Percentiles rank a stretch among this genome's conserved stretches.
phyloP scores from a whole-genome alignment of 2,888 invertebrate species.

The Troides oblongomaculatus region DNA sequence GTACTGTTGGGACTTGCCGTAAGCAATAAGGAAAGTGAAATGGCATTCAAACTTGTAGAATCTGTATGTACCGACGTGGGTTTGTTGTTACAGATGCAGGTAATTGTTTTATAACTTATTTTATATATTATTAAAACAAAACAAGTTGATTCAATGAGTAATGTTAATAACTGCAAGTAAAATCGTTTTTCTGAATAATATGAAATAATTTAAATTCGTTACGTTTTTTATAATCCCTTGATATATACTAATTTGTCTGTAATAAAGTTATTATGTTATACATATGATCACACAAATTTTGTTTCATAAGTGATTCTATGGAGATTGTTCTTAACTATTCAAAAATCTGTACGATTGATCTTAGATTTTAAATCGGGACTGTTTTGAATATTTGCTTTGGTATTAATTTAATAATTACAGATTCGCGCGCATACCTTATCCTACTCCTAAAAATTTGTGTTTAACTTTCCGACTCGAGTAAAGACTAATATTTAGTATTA shows the following conservation, averaged over 20 bases:
- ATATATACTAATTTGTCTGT: too few species aligned
- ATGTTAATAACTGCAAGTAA: neutral
- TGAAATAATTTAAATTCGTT: neutral
- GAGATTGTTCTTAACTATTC: neutral
- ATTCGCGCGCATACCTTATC: too few species aligned
- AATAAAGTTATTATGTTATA: too few species aligned
- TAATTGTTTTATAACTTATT: neutral
- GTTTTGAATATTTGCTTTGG: too few species aligned
- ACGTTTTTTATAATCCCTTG: neutral
- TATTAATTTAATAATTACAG: too few species aligned
- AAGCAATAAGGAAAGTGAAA: neutral
- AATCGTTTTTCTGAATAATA: neutral
- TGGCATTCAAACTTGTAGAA: slow-evolving; percentile 14
- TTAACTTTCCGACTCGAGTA: too few species aligned
- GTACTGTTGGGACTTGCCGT: slow-evolving; percentile 12
- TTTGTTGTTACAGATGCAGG: slow-evolving; percentile 26
- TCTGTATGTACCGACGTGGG: slow-evolving; percentile 17
- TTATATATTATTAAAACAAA: neutral
- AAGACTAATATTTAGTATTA: too few species aligned
- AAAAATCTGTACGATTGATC: neutral
- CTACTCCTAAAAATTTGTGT: too few species aligned
- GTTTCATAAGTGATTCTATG: too few species aligned
- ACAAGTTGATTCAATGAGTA: neutral
- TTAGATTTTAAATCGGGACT: too few species aligned
- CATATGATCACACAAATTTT: neutral